Base-by-base conservation (phyloP, 2,113 vertebrate species). In the Sorex fumeus region DNA sequence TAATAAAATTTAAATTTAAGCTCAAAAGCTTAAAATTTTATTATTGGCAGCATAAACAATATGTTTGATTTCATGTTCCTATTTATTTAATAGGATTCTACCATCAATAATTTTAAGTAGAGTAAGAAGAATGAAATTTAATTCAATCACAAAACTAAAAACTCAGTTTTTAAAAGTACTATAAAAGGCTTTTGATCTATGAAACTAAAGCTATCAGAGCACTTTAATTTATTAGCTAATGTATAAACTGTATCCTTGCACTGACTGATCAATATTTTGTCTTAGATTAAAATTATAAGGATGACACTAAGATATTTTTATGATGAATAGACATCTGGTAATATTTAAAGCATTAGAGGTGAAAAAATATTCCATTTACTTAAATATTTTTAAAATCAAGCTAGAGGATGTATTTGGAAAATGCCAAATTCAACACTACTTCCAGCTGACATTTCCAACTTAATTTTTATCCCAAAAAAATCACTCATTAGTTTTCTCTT, bases 281-380 rank as follows among this genome's bases (percentile, higher is more conserved):
- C 25, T 94, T 93, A 86, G 43, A 85, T 95, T 89, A 80, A 96
- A 93, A 95, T 83, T 75, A 7, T 71, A 93, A 94, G 6, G 4
- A 40, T 72, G 30, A 1, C 28, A 60, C 25, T 72, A 94, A 74
- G 4, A 32, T 74, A 64, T 47, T 60, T 79, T 18, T 81, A n/a
- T 82, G 18, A 87, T 53, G 1, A 90, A 66, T 78, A 83, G 10
- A 15, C 81, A 5, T 57, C n/a, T 18, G 84, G 25, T 36, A 70
- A 75, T 81, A 72, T 19, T 62, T 36, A 84, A 92, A 78, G 87
- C 76, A 93, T 72, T 60, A 67, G 2, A 95, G 5, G 4, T 2
- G 19, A 71, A 84, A 84, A 90, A 85, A 81, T n/a, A 11, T 15
- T 84, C 15, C 62, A 3, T 60, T 16, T 40, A 69, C 0, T 79